Evolutionary conservation across 1,140 invertebrate genomes (phyloP), one percentile per base, ranked within the genome.

Genomic region (Coelopa frigida): DNA sequence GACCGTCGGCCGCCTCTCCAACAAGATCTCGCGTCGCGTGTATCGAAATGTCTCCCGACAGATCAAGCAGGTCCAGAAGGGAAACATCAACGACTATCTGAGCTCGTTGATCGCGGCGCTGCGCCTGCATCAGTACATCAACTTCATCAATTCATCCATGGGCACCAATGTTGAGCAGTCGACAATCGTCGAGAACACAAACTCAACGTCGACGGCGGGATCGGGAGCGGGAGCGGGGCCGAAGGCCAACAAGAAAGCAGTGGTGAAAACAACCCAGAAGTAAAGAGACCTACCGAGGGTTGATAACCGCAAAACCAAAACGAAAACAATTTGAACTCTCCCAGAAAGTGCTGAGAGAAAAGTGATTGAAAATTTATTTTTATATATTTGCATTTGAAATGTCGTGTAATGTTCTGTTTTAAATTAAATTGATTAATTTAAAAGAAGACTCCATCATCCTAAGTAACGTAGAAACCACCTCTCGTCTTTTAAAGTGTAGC

Each of bases 1-100:
- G 70, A 84, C 81, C 0, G 78, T 85, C 21, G 80, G 82, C 4
- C 72, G 78, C 12, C 70, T 85, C 45, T 83, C 81, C 29, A 79
- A 81, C 49, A 83, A 84, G 68, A 77, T 81, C 17, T 77, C 80
- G 23, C 72, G 78, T 26, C 73, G 83, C 27, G 75, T 84, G 29
- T 84, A 82, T 72, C 60, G 75, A 46, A 77, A 79, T 61, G 74
- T 83, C 36, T 71, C 78, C 21, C 58, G 65, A 41, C 78, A 80
- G 50, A 69, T 83, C 57, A 73, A 74, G 46, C 73, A 74, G 20
- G 63, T 83, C 5, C 74, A 73, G 31, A 72, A 70, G 23, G 72
- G 75, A 54, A 77, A 80, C 55, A 68, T 82, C n/a, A 78, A 75
- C 47, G 71, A 74, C 22, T 83, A 83, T 55, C 58, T 82, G 12